Conservation (phyloP, 2,113 vertebrate genomes). For the Oncorhynchus nerka region DNA sequence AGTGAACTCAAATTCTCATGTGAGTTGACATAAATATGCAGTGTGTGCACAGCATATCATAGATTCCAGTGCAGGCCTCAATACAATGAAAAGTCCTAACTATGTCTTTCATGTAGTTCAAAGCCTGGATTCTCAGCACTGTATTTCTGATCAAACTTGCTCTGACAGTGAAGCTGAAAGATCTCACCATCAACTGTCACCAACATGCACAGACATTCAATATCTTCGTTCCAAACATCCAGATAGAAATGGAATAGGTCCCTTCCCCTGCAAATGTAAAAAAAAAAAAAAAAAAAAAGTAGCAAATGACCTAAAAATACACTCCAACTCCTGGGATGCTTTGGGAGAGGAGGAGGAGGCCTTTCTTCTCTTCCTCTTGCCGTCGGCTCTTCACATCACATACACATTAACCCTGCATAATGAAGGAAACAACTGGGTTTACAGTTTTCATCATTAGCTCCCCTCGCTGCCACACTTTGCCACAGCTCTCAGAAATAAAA, state of each 20-base stretch:
- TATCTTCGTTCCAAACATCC: slow-evolving; percentile 21
- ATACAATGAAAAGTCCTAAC: neutral
- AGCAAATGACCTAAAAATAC: slow-evolving; percentile 26
- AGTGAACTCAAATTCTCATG: neutral
- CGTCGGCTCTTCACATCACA: neutral
- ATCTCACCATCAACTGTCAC: slow-evolving; percentile 29
- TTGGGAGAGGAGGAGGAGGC: neutral
- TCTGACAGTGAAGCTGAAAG: slow-evolving; percentile 17
- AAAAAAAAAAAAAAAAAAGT: no score
- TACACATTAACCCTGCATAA: neutral
- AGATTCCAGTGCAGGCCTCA: neutral
- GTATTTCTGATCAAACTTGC: slow-evolving; percentile 25
- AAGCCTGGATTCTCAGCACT: neutral
- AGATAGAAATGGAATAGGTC: slow-evolving; percentile 37
- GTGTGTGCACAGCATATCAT: neutral
- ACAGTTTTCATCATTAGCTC: neutral
- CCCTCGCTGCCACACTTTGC: neutral
- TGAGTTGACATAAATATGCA: neutral
- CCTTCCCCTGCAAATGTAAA: slow-evolving; percentile 14
- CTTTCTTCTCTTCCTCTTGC: neutral
- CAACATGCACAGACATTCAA: slow-evolving; percentile 10
- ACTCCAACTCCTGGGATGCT: neutral
- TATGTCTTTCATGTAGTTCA: neutral
- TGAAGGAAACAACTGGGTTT: neutral
- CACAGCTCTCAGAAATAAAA: neutral